Base-by-base conservation (phyloP, 2,797 vertebrate species). In the Lithobates sylvaticus region DNA sequence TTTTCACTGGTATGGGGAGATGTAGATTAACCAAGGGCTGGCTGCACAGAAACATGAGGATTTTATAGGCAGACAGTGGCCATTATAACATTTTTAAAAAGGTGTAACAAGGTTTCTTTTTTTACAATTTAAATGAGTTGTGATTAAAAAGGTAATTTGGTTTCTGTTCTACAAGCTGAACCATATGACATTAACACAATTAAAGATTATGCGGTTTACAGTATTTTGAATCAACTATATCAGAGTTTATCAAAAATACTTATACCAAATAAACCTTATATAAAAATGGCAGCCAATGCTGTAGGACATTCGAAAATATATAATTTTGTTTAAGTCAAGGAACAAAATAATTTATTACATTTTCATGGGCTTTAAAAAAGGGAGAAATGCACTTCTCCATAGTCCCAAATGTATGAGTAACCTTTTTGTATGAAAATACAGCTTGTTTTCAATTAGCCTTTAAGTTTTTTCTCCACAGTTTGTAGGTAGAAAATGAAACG, bases 401-500 rank as follows among this genome's bases (percentile, higher is more conserved):
- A 61, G 18, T 61, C 21, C 50, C 15, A 13, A 58, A 58, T 5
- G 6, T 36, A 36, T 6, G 18, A 3, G 13, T 2, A 61, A 12
- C 21, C 23, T 54, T 54, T 18, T 54, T 18, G 4, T 3, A 2
- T 54, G 12, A 21, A 54, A 54, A 61, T 61, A 23, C 5, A 61
- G 21, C 21, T 50, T n/a, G 36, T n/a, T 69, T 68, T 70, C 32
- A 71, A 88, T 93, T 90, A 93, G 88, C 91, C 81, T 72, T 78
- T 89, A 85, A 88, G 82, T 86, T 92, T 93, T 90, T 95, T 96
- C 91, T 92, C 88, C 92, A 96, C 89, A 4, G 93, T 95, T 91
- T 98, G 97, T 88, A 97, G 95, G 92, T 99, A 99, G 3, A 96
- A 93, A 68, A 99, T 95, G 90, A 99, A 99, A 92, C 98, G 95